Conservation (phyloP, 1,140 invertebrate species). For the Carposina sasakii region DNA sequence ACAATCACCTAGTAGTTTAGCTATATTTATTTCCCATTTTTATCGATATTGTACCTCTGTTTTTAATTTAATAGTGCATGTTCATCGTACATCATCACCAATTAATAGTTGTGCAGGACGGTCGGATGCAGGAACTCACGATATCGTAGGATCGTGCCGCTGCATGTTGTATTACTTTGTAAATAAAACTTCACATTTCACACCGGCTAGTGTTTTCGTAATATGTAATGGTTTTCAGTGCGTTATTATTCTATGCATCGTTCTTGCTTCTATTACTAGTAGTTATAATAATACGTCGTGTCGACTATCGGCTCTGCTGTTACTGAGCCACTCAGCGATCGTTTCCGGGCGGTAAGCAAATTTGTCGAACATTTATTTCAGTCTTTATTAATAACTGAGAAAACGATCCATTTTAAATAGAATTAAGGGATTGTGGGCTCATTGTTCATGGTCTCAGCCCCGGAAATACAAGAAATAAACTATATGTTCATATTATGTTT, state of each 20-base stretch:
- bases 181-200: conserved; percentile 36
- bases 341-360: too few species aligned
- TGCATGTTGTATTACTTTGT: conserved; percentile 47
- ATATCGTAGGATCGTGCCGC: conserved; percentile 26
- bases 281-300: too few species aligned
- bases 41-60: conserved; percentile 12
- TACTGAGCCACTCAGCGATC: too few species aligned
- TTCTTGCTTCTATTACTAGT: conserved; percentile 26
- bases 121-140: conserved; percentile 33
- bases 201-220: conserved; percentile 29
- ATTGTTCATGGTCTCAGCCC: conserved; percentile 32
- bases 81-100: conserved; percentile 27
- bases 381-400: too few species aligned
- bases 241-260: conserved; percentile 26
- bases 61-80: conserved; percentile 35
- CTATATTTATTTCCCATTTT: conserved; percentile 27
- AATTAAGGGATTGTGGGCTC: conserved; percentile 63
- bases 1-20: conserved; percentile 46
- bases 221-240: conserved; percentile 17
- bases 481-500: too few species aligned
- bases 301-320: too few species aligned
- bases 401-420: too few species aligned
- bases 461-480: too few species aligned
- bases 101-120: conserved; percentile 12
- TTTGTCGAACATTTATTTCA: too few species aligned